These are phyloP conservation scores for Sebastes ruberrimus DNA, from an alignment of 2,797 vertebrate genomes.

Conservation along the genomic window DNA sequence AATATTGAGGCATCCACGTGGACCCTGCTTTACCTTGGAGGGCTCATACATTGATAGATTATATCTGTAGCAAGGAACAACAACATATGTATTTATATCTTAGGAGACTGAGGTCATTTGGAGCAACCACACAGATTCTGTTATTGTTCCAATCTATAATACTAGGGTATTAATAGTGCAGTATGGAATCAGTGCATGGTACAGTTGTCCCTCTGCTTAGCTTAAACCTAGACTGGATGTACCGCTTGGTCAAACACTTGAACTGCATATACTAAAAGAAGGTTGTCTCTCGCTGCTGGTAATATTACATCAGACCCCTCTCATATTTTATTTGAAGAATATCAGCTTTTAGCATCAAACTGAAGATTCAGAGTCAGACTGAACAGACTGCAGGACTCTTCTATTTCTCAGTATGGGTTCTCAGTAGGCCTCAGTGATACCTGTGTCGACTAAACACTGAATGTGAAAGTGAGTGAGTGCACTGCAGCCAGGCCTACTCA, in stretches of 20 bases:
- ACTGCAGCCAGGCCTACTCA: neutral
- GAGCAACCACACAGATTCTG: neutral
- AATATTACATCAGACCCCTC: slow-evolving; percentile 4
- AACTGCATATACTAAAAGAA: neutral
- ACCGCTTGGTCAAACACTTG: neutral
- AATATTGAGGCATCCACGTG: neutral
- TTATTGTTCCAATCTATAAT: neutral
- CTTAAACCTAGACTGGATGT: neutral
- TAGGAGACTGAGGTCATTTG: neutral
- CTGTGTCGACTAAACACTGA: neutral
- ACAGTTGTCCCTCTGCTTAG: neutral
- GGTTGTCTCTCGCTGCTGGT: neutral
- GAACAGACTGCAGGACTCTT: neutral
- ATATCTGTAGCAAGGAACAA: no score
- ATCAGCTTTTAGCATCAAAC: neutral
- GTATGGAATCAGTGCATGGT: neutral
- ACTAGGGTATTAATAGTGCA: neutral
- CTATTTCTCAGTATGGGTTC: neutral
- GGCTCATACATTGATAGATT: neutral
- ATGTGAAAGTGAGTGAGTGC: neutral
- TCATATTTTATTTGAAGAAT: slow-evolving; percentile 2
- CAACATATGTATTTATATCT: neutral
- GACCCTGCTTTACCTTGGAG: neutral
- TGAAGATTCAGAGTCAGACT: neutral
- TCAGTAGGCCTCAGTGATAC: neutral